A percentile compares a stretch with the other conserved stretches of the same genome.
Evolutionary conservation across 2,797 vertebrate genomes (phyloP).

Genomic region (Sebastes diaconus): DNA sequence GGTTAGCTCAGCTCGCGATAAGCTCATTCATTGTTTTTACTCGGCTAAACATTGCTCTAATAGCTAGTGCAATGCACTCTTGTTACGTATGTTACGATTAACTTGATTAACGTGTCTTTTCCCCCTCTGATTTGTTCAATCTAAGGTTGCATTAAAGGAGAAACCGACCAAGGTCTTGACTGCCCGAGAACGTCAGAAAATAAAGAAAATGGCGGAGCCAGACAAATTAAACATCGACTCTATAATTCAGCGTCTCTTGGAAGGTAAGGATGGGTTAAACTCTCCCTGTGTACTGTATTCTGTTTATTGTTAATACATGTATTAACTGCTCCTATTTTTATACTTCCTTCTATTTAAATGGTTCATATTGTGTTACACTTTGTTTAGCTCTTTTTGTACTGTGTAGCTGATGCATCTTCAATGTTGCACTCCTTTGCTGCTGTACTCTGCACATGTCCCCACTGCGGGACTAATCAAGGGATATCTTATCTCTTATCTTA

Average conservation of each 20-base stretch:
- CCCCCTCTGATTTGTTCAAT: conserved; percentile 5
- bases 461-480: too few species aligned
- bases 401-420: too few species aligned
- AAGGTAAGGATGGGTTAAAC: conserved; percentile 75
- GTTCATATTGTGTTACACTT: too few species aligned
- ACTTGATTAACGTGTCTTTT: neutral
- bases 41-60: neutral
- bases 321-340: too few species aligned
- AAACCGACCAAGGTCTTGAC: conserved; percentile 67
- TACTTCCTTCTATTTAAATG: too few species aligned
- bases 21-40: conserved; percentile 59
- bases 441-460: too few species aligned
- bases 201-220: conserved; percentile 88
- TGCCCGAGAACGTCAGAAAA: conserved; percentile 78
- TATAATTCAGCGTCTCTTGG: conserved; percentile 88
- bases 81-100: neutral
- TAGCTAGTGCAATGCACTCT: neutral
- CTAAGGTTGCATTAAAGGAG: conserved; percentile 50
- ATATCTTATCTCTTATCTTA: too few species aligned
- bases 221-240: conserved; percentile 91
- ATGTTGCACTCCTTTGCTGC: too few species aligned
- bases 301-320: too few species aligned
- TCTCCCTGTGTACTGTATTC: too few species aligned
- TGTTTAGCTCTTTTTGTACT: too few species aligned
- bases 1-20: conserved; percentile 47